Conservation (phyloP, 2,113 vertebrate genomes). For the Elaphurus davidianus region DNA sequence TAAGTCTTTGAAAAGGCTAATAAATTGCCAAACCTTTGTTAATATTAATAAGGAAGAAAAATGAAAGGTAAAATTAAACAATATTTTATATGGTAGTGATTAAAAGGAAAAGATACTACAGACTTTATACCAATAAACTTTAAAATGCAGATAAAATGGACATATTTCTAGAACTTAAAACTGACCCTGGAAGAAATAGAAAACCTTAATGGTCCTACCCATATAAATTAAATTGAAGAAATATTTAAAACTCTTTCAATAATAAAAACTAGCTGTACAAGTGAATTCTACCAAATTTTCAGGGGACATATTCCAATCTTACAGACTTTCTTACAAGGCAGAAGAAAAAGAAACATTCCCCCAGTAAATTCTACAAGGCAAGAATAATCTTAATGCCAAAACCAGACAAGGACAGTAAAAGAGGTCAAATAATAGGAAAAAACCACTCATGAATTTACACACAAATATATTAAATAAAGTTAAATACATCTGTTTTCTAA, state of each 20-base stretch:
- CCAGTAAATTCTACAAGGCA: neutral
- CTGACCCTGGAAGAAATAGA: neutral
- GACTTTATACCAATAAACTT: neutral
- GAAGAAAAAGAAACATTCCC: neutral
- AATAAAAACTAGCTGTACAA: neutral
- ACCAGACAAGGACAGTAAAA: neutral
- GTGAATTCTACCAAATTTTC: neutral
- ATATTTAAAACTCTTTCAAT: neutral
- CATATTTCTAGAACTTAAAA: neutral
- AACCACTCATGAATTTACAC: neutral
- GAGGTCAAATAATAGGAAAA: neutral
- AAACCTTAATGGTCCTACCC: neutral
- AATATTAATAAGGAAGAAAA: neutral
- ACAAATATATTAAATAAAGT: neutral
- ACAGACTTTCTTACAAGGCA: neutral
- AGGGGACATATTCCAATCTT: neutral
- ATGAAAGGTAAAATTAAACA: neutral
- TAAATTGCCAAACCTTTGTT: neutral
- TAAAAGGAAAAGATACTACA: neutral
- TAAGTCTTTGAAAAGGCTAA: neutral
- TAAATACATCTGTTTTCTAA: neutral
- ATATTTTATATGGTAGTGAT: neutral
- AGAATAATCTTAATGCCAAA: neutral
- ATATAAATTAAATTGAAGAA: neutral
- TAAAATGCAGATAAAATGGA: neutral